Conservation (phyloP, 2,797 vertebrate species). For the Prunella strophiata region DNA sequence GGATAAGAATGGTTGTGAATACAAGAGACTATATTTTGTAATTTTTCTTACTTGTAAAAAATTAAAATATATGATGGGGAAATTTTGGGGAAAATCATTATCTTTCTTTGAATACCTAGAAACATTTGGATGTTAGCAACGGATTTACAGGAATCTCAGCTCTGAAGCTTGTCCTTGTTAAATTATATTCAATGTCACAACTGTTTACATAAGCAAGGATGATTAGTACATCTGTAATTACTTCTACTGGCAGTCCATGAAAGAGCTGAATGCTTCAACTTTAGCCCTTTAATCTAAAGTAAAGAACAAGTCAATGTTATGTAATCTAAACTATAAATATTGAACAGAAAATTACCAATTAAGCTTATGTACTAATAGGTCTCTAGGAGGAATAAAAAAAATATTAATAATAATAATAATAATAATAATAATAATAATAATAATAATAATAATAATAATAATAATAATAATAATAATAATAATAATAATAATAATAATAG, state of each 20-base stretch:
- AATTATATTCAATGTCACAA: constrained; percentile 51
- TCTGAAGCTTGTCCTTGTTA: constrained; percentile 37
- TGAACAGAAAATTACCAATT: background rate
- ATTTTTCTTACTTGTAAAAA: background rate
- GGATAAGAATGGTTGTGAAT: background rate
- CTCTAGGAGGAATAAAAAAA: background rate
- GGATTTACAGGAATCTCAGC: background rate
- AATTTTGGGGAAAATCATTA: background rate
- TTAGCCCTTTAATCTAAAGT: constrained; percentile 15
- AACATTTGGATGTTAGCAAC: constrained; percentile 15
- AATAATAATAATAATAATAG: background rate
- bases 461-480: no score
- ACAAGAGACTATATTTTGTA: background rate
- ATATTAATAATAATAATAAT: no score
- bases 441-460: no score
- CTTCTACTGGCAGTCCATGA: constrained; percentile 55
- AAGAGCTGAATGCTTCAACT: constrained; percentile 46
- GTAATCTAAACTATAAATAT: constrained; percentile 31
- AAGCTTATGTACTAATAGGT: background rate
- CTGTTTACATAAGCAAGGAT: constrained; percentile 49
- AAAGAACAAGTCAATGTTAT: constrained; percentile 20
- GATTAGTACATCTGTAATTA: constrained; percentile 59
- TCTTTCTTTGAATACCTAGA: background rate
- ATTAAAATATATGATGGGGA: background rate
- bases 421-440: no score